phyloP scores from a whole-genome alignment of 2,888 invertebrate genomes.

The Teleiodes luculella region DNA sequence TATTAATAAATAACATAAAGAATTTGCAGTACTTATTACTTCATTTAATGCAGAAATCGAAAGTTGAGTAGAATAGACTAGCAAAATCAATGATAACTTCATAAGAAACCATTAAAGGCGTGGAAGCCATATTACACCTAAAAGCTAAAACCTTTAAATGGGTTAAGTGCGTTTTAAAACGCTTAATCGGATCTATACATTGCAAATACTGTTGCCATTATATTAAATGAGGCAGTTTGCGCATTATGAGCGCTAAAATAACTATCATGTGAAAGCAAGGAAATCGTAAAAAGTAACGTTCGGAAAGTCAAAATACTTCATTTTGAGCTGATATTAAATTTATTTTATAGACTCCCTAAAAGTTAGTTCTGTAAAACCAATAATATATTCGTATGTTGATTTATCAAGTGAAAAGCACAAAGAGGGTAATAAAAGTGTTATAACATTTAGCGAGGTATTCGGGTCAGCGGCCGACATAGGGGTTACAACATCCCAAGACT shows the following conservation, averaged over 20 bases:
- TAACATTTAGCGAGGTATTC: constrained; percentile 36
- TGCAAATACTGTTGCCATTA: constrained; percentile 7
- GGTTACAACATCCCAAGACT: constrained; percentile 35
- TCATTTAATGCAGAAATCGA: too few species aligned
- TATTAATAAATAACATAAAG: too few species aligned
- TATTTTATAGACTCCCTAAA: too few species aligned
- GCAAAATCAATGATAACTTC: constrained; percentile 19
- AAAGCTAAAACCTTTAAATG: constrained; percentile 38
- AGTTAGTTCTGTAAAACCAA: too few species aligned
- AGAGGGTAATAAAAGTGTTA: constrained; percentile 33
- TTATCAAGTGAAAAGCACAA: constrained; percentile 35
- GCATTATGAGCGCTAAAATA: neutral
- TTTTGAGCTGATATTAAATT: too few species aligned
- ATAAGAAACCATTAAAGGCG: constrained; percentile 32
- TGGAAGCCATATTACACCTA: constrained; percentile 49
- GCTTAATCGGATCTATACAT: constrained; percentile 44
- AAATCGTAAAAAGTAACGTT: too few species aligned
- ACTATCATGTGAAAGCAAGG: too few species aligned
- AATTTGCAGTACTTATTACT: too few species aligned
- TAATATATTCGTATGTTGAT: constrained; percentile 40
- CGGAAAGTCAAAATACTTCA: too few species aligned
- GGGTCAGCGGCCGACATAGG: constrained; percentile 30
- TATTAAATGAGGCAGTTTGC: neutral
- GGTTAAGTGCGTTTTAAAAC: constrained; percentile 51
- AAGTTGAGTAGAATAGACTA: constrained; percentile 6